phyloP scores from a whole-genome alignment of 2,888 invertebrate species.

The Lobophora halterata region DNA sequence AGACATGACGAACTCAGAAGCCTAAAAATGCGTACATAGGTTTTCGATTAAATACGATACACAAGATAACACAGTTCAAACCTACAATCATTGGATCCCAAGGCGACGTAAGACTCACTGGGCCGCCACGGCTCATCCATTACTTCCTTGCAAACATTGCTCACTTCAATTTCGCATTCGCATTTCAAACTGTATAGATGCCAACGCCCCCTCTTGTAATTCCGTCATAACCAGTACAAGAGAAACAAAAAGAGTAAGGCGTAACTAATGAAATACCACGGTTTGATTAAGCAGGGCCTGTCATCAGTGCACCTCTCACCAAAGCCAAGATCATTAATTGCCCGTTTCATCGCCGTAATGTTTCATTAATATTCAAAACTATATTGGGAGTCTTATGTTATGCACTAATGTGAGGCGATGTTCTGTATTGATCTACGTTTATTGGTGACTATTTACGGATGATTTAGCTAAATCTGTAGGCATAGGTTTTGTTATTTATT shows the following conservation, averaged over 20 bases:
- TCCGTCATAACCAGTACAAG: conserved; percentile 35
- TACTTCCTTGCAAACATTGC: too few species aligned
- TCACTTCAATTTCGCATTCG: too few species aligned
- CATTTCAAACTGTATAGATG: conserved; percentile 19
- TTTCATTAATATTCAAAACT: conserved; percentile 67
- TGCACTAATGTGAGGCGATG: conserved; percentile 5
- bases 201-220: conserved; percentile 13
- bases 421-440: conserved; percentile 1
- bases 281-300: conserved; percentile 68
- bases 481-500: too few species aligned
- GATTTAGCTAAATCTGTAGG: too few species aligned
- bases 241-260: conserved; percentile 50
- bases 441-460: neutral
- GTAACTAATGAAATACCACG: conserved; percentile 69
- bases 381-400: conserved; percentile 39
- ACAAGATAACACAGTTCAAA: too few species aligned
- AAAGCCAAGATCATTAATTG: conserved; percentile 70
- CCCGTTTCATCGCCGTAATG: conserved; percentile 66
- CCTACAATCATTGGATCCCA: too few species aligned
- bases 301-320: conserved; percentile 53
- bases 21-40: too few species aligned
- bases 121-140: too few species aligned
- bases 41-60: too few species aligned
- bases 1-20: too few species aligned
- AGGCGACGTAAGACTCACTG: too few species aligned